Evolutionary conservation across 2,113 vertebrate genomes (phyloP).

Genomic region (Tor tambroides): DNA sequence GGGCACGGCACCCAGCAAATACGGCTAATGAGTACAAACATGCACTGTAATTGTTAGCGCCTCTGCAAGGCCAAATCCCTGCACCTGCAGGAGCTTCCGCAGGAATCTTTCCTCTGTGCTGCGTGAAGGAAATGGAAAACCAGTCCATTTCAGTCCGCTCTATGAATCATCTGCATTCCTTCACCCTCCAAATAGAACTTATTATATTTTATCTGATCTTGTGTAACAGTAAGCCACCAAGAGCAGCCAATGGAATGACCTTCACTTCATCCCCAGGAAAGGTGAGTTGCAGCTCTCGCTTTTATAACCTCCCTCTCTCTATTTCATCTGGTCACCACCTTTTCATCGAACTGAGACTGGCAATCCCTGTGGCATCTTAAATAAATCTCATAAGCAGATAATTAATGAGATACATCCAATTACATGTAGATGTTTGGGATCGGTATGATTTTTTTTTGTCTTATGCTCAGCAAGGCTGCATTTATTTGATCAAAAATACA

Average conservation of each 20-base stretch:
- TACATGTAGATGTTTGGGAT: no score
- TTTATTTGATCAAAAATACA: no score
- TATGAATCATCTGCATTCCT: constrained; percentile 52
- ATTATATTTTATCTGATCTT: constrained; percentile 68
- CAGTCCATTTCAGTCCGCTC: constrained; percentile 41
- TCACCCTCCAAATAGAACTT: constrained; percentile 56
- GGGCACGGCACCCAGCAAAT: constrained; percentile 48
- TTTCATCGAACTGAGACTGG: not conserved
- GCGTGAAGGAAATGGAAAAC: constrained; percentile 47
- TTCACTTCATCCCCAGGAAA: constrained; percentile 41
- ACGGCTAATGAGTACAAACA: constrained; percentile 66
- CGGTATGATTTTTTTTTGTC: no score
- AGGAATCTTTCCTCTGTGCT: constrained; percentile 45
- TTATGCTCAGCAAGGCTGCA: no score
- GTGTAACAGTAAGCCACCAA: constrained; percentile 50
- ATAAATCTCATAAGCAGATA: constrained; percentile 2
- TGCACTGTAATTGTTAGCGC: constrained; percentile 60
- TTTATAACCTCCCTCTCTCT: not conserved
- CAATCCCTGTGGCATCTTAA: constrained; percentile 12
- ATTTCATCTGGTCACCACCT: not conserved
- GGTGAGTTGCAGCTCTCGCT: constrained; percentile 26
- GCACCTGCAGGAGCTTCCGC: constrained; percentile 53
- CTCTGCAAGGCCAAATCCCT: constrained; percentile 47
- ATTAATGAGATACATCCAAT: no score
- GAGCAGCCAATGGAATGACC: constrained; percentile 55